A percentile compares a stretch with the other conserved stretches of the same genome.
These are phyloP conservation scores for Parazoanthus swiftii DNA, from an alignment of 92 coral and sea anemone species.

Conservation along the genomic window DNA sequence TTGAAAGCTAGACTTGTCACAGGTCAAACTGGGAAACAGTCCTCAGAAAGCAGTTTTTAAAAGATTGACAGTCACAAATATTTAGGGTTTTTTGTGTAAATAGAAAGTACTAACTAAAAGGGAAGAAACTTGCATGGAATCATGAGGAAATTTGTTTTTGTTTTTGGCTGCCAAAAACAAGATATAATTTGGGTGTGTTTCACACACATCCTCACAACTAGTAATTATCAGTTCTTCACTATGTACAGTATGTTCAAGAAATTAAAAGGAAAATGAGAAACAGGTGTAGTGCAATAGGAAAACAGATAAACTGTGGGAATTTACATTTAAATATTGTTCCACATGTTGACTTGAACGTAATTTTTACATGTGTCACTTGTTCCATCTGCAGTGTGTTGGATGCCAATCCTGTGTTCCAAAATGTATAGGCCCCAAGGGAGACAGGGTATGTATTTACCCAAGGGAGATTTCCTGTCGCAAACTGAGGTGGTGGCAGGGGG, in stretches of 20 bases:
- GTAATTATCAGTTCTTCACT: background rate
- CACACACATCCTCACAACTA: background rate
- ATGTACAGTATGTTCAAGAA: too few species aligned
- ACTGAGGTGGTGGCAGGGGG: background rate
- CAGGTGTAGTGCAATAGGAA: background rate
- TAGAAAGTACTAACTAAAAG: too few species aligned
- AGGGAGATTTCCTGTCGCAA: background rate
- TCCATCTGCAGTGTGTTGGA: constrained; percentile 71
- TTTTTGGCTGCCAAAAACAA: too few species aligned
- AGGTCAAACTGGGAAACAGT: too few species aligned
- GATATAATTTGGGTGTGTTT: background rate
- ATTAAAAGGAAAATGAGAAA: too few species aligned
- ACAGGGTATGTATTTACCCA: constrained; percentile 57
- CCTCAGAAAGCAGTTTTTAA: too few species aligned
- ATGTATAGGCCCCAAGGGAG: constrained; percentile 94
- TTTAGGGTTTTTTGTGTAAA: too few species aligned
- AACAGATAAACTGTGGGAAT: background rate
- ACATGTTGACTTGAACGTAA: background rate
- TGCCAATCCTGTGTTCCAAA: constrained; percentile 85
- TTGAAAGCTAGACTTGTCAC: too few species aligned
- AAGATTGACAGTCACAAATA: too few species aligned
- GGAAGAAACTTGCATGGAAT: too few species aligned
- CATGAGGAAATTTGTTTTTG: too few species aligned
- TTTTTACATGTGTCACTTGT: background rate
- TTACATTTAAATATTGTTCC: background rate